Percentiles rank a stretch among this genome's conserved stretches.
phyloP scores from a whole-genome alignment of 1,140 invertebrate species.

The Drosophila baimaii region DNA sequence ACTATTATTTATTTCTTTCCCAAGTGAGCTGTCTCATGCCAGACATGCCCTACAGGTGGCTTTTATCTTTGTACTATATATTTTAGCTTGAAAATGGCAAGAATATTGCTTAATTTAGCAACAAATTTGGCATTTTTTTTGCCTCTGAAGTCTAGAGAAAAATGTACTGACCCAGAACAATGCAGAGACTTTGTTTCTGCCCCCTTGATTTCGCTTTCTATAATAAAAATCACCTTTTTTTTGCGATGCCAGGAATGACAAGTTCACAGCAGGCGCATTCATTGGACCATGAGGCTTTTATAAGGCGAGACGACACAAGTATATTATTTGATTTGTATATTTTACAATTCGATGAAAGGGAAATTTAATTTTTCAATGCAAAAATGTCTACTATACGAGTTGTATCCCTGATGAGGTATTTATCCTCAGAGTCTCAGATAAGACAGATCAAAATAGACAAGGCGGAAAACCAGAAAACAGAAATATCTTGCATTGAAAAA shows the following conservation, averaged over 20 bases:
- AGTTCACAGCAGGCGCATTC: slow-evolving; percentile 50
- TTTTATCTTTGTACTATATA: slow-evolving; percentile 15
- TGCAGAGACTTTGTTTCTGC: slow-evolving; percentile 8
- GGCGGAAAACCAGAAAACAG: slow-evolving; percentile 6
- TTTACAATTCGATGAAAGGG: slow-evolving; percentile 58
- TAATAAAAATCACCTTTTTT: slow-evolving; percentile 21
- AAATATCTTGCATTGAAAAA: not conserved
- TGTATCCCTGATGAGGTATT: slow-evolving; percentile 15
- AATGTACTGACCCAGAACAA: slow-evolving; percentile 38
- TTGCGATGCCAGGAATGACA: slow-evolving; percentile 54
- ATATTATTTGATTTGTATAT: slow-evolving; percentile 23
- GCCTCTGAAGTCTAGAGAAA: slow-evolving; percentile 7
- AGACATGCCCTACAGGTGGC: slow-evolving; percentile 14
- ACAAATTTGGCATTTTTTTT: slow-evolving; percentile 15
- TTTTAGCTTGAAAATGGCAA: not conserved
- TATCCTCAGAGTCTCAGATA: not conserved
- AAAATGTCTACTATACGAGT: not conserved
- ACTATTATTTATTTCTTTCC: slow-evolving; percentile 12
- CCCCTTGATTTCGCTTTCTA: slow-evolving; percentile 37
- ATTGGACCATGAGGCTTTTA: slow-evolving; percentile 46
- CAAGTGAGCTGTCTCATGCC: slow-evolving; percentile 12
- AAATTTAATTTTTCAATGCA: slow-evolving; percentile 44
- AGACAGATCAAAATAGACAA: slow-evolving; percentile 3
- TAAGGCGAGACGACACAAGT: slow-evolving; percentile 17
- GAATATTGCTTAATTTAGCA: slow-evolving; percentile 34